phyloP scores from a whole-genome alignment of 2,113 vertebrate genomes.

The Labeo rohita region DNA sequence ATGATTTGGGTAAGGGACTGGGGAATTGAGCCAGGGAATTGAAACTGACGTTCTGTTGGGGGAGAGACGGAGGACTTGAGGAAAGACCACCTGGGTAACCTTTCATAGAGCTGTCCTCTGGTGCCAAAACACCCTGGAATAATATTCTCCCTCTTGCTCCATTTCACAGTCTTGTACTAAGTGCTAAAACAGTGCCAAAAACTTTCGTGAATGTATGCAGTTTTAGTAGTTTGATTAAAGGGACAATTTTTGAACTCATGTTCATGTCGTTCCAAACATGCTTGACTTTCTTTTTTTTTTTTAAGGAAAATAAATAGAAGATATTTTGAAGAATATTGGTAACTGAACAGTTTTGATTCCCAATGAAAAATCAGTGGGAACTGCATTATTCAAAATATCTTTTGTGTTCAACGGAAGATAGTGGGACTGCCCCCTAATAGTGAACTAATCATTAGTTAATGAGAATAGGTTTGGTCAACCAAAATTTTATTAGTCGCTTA shows the following conservation, averaged over 20 bases:
- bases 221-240: constrained; percentile 3
- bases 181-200: constrained; percentile 18
- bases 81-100: constrained; percentile 66
- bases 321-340: background rate
- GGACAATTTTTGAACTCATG: background rate
- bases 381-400: background rate
- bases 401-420: no score
- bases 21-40: constrained; percentile 48
- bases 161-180: constrained; percentile 10
- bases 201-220: background rate
- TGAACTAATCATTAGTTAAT: no score
- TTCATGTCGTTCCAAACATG: background rate
- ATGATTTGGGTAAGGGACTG: constrained; percentile 49
- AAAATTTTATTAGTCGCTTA: no score
- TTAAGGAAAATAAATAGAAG: background rate
- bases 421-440: no score
- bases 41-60: constrained; percentile 58
- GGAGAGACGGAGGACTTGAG: constrained; percentile 46
- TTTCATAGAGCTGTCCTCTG: constrained; percentile 63
- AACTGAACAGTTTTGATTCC: no score
- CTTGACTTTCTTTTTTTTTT: background rate
- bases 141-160: constrained; percentile 24
- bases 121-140: constrained; percentile 57
- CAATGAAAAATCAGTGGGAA: no score
- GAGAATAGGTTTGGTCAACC: no score